Evolutionary conservation across 2,888 invertebrate genomes (phyloP), one percentile per base, ranked within the genome.

Genomic region (Pimpla rufipes): DNA sequence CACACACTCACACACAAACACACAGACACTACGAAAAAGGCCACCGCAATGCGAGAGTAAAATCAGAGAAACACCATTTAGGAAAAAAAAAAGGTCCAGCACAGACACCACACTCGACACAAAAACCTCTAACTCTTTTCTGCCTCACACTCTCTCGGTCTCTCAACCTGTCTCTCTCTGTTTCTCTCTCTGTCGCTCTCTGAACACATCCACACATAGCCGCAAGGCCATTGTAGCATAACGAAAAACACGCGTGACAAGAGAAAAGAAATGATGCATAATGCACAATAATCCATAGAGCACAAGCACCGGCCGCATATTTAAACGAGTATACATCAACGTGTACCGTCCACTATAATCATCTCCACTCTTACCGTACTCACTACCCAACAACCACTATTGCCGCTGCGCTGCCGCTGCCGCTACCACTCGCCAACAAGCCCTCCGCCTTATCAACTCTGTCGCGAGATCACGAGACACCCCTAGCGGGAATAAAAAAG

Each of bases 221-320:
- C 45, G 74, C 29, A 18, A n/a, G 5, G 16, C 62, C 23, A 75
- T 40, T 42, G 57, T 71, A 57, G 45, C 35, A 71, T 37, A 35
- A 67, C 16, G n/a, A 29, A 2, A 50, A 16, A 67, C 13, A 70
- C 67, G 40, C 37, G 16, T 57, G 66, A 42, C 16, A 55, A 57
- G 67, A 11, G 10, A 29, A 52, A 57, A 66, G 4, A 4, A 55
- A 40, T 42, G 45, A 62, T 62, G 67, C 77, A 62, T 45, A 37
- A 73, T 42, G 59, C 77, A 81, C 77, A 29, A 29, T 37, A 13
- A 80, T 67, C 40, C 29, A 73, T 40, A 71, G 57, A 10, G 59
- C 67, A 79, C 67, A 35, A 67, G 67, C 50, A 74, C 37, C 55
- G n/a, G 57, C 40, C 18, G 73, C 73, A 67, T 57, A 45, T 5